phyloP scores from a whole-genome alignment of 92 coral and sea anemone species.

The Desmophyllum pertusum region DNA sequence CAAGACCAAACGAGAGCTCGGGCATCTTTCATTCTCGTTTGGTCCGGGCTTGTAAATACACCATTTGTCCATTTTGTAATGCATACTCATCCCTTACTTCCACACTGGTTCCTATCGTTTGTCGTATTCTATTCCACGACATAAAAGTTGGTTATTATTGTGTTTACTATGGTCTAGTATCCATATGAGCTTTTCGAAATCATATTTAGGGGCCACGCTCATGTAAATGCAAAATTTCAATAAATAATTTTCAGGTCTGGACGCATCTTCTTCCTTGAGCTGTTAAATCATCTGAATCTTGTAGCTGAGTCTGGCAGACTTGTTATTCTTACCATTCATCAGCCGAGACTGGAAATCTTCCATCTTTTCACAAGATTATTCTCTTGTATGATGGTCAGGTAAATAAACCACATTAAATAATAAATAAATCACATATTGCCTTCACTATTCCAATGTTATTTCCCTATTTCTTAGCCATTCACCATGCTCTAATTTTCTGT shows the following conservation, averaged over 20 bases:
- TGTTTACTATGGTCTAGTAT: neutral
- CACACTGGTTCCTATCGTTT: no score
- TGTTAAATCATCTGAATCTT: conserved; percentile 55
- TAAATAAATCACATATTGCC: no score
- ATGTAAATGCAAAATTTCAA: neutral
- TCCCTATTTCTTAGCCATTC: no score
- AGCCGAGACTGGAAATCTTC: conserved; percentile 66
- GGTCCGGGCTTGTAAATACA: no score
- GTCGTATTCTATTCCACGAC: no score
- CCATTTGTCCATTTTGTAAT: no score
- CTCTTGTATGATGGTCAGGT: conserved; percentile 65
- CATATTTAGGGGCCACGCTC: neutral
- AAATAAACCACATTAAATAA: neutral
- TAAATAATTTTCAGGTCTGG: conserved; percentile 37
- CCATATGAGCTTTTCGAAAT: neutral
- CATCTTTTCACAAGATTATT: conserved; percentile 65
- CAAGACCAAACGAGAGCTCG: no score
- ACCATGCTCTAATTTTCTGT: no score
- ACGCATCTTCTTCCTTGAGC: conserved; percentile 65
- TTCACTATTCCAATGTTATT: no score
- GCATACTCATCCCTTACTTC: no score
- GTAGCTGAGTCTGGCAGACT: conserved; percentile 68
- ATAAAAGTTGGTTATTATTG: neutral
- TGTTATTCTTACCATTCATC: conserved; percentile 62
- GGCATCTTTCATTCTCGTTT: no score